Evolutionary conservation across 1,140 invertebrate species (phyloP).

Genomic region (Zaprionus ornatus): DNA sequence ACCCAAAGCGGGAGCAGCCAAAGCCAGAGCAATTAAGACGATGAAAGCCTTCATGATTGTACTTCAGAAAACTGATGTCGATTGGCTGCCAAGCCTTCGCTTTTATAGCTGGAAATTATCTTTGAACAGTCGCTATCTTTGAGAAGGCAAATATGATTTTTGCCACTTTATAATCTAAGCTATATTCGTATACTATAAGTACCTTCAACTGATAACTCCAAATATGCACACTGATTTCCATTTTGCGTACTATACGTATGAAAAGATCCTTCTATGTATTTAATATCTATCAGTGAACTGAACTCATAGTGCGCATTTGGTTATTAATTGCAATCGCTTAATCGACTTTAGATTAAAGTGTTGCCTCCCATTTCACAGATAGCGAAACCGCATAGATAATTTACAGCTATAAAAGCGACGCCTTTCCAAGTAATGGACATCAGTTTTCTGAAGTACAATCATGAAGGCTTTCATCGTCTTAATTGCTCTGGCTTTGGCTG

Average conservation of each 20-base stretch:
- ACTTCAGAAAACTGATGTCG: slow-evolving; percentile 51
- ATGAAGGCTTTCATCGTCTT: slow-evolving; percentile 54
- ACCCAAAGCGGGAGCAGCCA: slow-evolving; percentile 60
- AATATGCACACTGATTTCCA: no score
- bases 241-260: no score
- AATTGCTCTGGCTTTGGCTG: slow-evolving; percentile 47
- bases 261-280: not conserved
- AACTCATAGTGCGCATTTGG: no score
- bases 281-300: not conserved
- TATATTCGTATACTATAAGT: no score
- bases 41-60: slow-evolving; percentile 61
- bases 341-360: not conserved
- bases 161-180: no score
- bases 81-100: not conserved
- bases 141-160: no score
- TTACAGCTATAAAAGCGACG: not conserved
- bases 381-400: not conserved
- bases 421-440: not conserved
- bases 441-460: slow-evolving; percentile 29
- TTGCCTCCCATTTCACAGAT: not conserved
- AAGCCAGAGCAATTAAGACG: slow-evolving; percentile 59
- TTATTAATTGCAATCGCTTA: no score
- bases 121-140: not conserved
- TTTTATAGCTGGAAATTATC: slow-evolving; percentile 57
- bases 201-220: no score